Conservation (phyloP, 2,888 invertebrate genomes). For the Aphrophora alni region DNA sequence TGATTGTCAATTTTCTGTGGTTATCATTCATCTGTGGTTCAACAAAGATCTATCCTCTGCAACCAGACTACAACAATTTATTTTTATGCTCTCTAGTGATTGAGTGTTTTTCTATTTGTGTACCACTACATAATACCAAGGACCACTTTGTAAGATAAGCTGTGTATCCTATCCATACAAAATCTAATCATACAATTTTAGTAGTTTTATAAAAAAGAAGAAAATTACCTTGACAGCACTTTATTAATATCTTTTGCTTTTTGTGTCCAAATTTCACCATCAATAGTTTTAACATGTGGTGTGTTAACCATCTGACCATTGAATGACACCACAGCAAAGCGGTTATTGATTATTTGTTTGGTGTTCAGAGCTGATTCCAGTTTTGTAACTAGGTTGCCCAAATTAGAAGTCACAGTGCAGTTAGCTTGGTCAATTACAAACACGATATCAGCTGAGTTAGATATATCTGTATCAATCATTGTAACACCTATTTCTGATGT, state of each 20-base stretch:
- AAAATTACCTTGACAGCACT: neutral
- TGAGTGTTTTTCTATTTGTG: too few species aligned
- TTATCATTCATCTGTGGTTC: too few species aligned
- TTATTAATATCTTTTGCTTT: neutral
- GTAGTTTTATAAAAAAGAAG: too few species aligned
- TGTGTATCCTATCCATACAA: too few species aligned
- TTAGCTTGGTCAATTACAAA: neutral
- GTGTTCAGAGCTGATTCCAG: neutral
- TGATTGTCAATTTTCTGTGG: too few species aligned
- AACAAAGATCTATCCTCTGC: too few species aligned
- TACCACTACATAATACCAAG: too few species aligned
- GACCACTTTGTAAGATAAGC: too few species aligned
- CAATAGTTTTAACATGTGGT: neutral
- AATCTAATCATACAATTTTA: too few species aligned
- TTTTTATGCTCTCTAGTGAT: too few species aligned
- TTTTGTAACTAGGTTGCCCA: neutral
- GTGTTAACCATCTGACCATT: neutral
- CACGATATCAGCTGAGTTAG: neutral
- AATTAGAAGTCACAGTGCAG: neutral
- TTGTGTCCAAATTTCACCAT: neutral
- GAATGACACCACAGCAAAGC: neutral
- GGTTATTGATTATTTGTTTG: neutral
- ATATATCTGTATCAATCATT: neutral
- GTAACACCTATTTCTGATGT: neutral
- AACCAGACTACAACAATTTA: too few species aligned